These are phyloP conservation scores for Semicossyphus pulcher DNA, from an alignment of 2,113 vertebrate genomes.

Conservation along the genomic window DNA sequence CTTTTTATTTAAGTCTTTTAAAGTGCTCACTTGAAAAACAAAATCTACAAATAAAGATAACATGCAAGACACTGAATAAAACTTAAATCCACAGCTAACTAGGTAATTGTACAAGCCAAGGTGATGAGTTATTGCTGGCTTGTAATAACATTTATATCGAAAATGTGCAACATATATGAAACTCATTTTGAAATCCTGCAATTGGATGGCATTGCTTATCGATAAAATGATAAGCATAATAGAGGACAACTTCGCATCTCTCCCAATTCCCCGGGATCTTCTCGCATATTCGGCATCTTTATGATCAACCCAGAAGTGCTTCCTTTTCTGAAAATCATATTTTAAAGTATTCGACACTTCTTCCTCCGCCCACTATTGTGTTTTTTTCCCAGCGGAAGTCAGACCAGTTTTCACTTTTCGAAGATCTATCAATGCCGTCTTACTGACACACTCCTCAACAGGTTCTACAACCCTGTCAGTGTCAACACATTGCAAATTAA, in stretches of 20 bases:
- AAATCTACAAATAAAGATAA: background rate
- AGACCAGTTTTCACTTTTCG: background rate
- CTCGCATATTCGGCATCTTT: background rate
- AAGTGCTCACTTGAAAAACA: background rate
- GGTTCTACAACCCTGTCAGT: no score
- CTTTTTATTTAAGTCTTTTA: no score
- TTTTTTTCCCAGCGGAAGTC: background rate
- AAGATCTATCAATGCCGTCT: background rate
- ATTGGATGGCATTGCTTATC: background rate
- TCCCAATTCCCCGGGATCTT: no score
- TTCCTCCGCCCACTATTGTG: background rate
- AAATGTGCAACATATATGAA: background rate
- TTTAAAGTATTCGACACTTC: background rate
- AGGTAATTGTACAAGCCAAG: no score
- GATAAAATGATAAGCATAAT: no score
- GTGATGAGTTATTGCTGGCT: no score
- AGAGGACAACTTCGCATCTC: rapidly evolving
- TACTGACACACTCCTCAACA: no score
- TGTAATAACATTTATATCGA: no score
- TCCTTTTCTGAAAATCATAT: background rate
- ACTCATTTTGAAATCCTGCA: background rate
- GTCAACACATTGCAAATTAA: background rate
- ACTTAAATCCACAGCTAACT: background rate
- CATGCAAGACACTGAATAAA: no score
- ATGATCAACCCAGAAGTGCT: no score